These are phyloP conservation scores for Lytechinus pictus DNA, from an alignment of 35 echinoderm and acorn worm genomes.

Conservation along the genomic window DNA sequence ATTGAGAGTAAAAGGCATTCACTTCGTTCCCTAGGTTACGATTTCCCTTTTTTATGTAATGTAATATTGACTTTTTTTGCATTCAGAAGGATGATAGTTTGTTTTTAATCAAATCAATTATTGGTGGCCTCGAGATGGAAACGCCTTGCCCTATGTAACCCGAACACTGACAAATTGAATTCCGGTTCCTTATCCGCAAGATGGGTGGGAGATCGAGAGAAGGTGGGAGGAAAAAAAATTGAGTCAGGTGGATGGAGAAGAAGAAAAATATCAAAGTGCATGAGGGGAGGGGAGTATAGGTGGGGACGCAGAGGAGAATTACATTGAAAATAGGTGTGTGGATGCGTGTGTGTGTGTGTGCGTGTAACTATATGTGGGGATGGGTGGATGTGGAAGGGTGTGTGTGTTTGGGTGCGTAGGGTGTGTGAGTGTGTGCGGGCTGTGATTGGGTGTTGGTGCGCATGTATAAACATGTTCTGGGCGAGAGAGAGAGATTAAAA, in stretches of 20 bases:
- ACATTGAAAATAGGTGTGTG: too few relatives aligned
- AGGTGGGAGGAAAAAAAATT: not conserved
- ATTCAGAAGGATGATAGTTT: not conserved
- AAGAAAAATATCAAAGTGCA: not conserved
- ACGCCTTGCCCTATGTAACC: not conserved
- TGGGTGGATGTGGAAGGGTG: too few relatives aligned
- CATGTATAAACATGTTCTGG: too few relatives aligned
- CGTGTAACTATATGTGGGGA: too few relatives aligned
- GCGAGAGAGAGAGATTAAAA: too few relatives aligned
- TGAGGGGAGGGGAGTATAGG: not conserved
- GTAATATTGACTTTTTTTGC: not conserved
- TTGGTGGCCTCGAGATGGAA: not conserved
- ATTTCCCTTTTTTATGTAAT: not conserved
- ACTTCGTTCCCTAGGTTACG: not conserved
- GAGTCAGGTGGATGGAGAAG: not conserved
- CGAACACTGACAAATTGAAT: not conserved
- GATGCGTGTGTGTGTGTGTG: too few relatives aligned
- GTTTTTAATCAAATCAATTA: slow-evolving; percentile 15
- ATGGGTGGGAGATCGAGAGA: not conserved
- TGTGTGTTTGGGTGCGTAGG: too few relatives aligned
- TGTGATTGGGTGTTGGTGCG: too few relatives aligned
- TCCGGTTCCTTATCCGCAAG: not conserved
- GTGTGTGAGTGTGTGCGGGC: too few relatives aligned
- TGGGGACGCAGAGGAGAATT: not conserved
- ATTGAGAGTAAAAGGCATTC: not conserved